Evolutionary conservation across 2,113 vertebrate genomes (phyloP).

Genomic region (Pseudonaja textilis): DNA sequence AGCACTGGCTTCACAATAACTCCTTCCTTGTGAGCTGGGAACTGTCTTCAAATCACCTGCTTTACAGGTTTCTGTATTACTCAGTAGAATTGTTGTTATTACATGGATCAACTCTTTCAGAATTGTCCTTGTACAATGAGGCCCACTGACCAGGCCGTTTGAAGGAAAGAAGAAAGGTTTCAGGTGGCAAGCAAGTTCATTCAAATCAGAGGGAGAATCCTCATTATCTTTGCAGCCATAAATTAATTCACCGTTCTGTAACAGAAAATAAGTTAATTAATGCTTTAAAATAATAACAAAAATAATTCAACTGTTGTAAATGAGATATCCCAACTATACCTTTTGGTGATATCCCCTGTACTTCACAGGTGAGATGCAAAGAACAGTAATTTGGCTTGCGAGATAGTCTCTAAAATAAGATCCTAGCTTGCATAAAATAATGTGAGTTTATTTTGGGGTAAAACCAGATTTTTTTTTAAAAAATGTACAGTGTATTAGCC

Average conservation of each 20-base stretch:
- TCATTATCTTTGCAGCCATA: slow-evolving; percentile 88
- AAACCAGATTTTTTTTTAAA: neutral
- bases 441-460: neutral
- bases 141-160: slow-evolving; percentile 78
- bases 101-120: slow-evolving; percentile 90
- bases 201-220: slow-evolving; percentile 80
- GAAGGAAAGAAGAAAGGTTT: slow-evolving; percentile 87
- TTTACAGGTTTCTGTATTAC: slow-evolving; percentile 74
- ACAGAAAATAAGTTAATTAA: neutral
- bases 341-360: neutral
- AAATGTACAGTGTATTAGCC: neutral
- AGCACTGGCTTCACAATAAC: slow-evolving; percentile 87
- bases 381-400: neutral
- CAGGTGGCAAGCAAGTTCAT: slow-evolving; percentile 83
- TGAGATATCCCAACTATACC: neutral
- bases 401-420: neutral
- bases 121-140: slow-evolving; percentile 78
- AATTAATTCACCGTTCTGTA: slow-evolving; percentile 89
- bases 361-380: neutral
- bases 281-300: neutral
- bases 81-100: slow-evolving; percentile 82
- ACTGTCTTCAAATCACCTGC: slow-evolving; percentile 67
- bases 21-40: slow-evolving; percentile 71
- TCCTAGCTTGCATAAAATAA: neutral
- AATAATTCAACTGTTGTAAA: neutral